These are phyloP conservation scores for Galendromus occidentalis DNA, from an alignment of 1,140 invertebrate species.

Conservation along the genomic window DNA sequence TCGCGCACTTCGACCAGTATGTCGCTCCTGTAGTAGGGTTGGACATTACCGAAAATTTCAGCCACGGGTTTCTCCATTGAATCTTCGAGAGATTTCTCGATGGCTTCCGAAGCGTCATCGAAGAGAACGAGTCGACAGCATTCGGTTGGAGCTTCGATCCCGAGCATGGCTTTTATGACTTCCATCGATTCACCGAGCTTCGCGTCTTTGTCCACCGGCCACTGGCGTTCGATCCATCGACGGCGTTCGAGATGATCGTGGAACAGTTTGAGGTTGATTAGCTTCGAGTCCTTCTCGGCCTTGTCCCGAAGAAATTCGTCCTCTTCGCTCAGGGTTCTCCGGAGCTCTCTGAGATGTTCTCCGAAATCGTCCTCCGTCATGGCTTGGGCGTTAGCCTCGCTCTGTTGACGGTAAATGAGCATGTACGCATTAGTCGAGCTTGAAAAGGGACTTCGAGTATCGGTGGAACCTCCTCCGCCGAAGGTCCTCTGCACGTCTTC, in stretches of 20 bases:
- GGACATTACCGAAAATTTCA: conserved; percentile 31
- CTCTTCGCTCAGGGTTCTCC: conserved; percentile 42
- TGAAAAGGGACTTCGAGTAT: conserved; percentile 24
- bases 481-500: conserved; percentile 67
- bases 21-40: conserved; percentile 26
- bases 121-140: conserved; percentile 53
- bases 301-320: conserved; percentile 42
- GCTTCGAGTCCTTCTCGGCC: conserved; percentile 38
- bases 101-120: conserved; percentile 40
- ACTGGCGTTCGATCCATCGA: conserved; percentile 5
- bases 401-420: conserved; percentile 71
- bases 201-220: conserved; percentile 8
- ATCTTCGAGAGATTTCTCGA: conserved; percentile 48
- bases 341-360: conserved; percentile 43
- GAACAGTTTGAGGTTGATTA: conserved; percentile 32
- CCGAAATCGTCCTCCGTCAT: conserved; percentile 50
- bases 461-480: conserved; percentile 46
- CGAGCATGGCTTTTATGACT: conserved; percentile 25
- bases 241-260: not conserved
- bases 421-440: conserved; percentile 81
- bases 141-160: conserved; percentile 36
- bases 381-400: conserved; percentile 42
- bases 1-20: conserved; percentile 42
- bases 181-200: not conserved
- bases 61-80: conserved; percentile 35